Evolutionary conservation across 2,797 vertebrate species (phyloP).

Genomic region (Eremophila alpestris): DNA sequence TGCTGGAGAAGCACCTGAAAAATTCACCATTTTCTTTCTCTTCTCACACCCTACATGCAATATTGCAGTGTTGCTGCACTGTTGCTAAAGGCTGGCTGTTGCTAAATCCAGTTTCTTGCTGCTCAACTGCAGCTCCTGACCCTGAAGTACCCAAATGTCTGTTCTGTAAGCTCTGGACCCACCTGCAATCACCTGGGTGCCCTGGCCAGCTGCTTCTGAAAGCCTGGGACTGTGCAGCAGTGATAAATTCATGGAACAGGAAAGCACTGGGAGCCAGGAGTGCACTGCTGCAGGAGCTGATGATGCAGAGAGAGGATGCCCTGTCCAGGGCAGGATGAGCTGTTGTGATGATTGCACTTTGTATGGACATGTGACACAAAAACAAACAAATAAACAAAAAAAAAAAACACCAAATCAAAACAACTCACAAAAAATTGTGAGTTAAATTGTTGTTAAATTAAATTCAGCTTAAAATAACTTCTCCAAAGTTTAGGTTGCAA

Average conservation of each 20-base stretch:
- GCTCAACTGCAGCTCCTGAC: background rate
- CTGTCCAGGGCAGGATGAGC: background rate
- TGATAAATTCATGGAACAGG: background rate
- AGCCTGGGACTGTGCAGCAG: background rate
- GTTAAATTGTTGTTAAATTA: background rate
- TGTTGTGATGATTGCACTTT: background rate
- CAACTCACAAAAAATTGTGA: background rate
- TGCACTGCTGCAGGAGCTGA: background rate
- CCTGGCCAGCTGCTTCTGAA: background rate
- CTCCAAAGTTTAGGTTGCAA: background rate
- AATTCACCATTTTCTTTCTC: background rate
- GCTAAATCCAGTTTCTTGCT: background rate
- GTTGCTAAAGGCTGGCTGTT: background rate
- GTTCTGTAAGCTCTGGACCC: background rate
- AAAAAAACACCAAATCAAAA: background rate
- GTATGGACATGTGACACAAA: fast-evolving
- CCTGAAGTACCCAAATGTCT: background rate
- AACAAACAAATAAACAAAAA: too few species aligned
- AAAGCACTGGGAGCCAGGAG: background rate
- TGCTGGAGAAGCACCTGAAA: background rate
- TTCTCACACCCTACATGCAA: background rate
- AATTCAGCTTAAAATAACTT: background rate
- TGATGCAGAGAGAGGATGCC: background rate
- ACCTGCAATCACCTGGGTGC: background rate
- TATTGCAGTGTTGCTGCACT: background rate